A percentile compares a stretch with the other conserved stretches of the same genome.
Conservation (phyloP, 2,797 vertebrate genomes). For the Lutjanus campechanus region DNA sequence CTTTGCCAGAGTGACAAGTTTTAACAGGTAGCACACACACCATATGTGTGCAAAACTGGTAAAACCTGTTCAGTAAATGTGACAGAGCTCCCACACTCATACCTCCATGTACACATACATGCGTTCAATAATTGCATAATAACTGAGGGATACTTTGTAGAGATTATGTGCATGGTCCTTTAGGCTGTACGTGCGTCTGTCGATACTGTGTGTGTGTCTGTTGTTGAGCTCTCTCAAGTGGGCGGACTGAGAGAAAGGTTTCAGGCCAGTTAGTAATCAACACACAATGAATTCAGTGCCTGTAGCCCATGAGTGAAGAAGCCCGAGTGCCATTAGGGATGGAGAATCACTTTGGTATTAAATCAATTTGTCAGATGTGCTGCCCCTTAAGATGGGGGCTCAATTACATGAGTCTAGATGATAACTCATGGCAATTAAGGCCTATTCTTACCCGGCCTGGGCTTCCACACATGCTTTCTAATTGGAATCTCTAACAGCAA, state of each 20-base stretch:
- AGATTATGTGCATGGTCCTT: slow-evolving; percentile 19
- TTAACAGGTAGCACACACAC: slow-evolving; percentile 27
- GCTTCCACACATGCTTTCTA: slow-evolving; percentile 81
- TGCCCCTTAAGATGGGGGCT: slow-evolving; percentile 83
- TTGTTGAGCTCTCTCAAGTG: slow-evolving; percentile 52
- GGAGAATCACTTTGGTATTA: slow-evolving; percentile 85
- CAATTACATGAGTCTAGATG: slow-evolving; percentile 83
- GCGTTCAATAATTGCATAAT: slow-evolving; percentile 13
- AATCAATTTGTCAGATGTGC: slow-evolving; percentile 88
- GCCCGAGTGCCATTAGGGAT: slow-evolving; percentile 80
- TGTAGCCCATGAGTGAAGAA: slow-evolving; percentile 74
- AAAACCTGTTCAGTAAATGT: slow-evolving; percentile 57
- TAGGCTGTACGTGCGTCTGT: slow-evolving; percentile 17
- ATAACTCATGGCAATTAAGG: slow-evolving; percentile 87
- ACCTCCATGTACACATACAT: neutral
- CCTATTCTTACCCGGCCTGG: slow-evolving; percentile 73
- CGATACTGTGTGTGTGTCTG: slow-evolving; percentile 32
- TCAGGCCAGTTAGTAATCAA: slow-evolving; percentile 75
- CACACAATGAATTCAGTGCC: slow-evolving; percentile 79
- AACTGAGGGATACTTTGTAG: slow-evolving; percentile 4
- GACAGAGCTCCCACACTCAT: slow-evolving; percentile 10
- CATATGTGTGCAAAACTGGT: slow-evolving; percentile 27
- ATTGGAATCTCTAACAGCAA: slow-evolving; percentile 84
- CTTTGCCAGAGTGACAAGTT: slow-evolving; percentile 36
- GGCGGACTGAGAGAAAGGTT: slow-evolving; percentile 67